Conservation (phyloP, 2,888 invertebrate species). For the Ferrisia virgata region DNA sequence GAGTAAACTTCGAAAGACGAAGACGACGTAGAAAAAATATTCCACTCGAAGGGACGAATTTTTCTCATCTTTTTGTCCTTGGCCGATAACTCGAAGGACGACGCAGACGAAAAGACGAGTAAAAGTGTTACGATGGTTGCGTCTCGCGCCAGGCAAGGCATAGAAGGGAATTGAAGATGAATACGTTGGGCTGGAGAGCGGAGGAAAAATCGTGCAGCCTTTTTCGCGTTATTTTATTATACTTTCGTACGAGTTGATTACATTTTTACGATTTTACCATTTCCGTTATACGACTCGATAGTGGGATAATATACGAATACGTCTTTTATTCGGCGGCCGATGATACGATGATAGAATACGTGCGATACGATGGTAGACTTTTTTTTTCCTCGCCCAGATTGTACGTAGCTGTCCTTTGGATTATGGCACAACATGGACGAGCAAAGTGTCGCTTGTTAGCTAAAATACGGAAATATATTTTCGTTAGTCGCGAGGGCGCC, state of each 20-base stretch:
- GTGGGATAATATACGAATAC: neutral
- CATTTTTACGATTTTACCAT: slow-evolving; percentile 27
- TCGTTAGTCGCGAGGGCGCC: neutral
- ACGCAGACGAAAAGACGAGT: neutral
- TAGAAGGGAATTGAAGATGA: too few relatives aligned
- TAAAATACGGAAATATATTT: neutral
- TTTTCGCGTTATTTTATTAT: neutral
- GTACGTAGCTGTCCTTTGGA: neutral
- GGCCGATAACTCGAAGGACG: neutral
- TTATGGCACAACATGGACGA: neutral
- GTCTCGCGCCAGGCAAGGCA: too few relatives aligned
- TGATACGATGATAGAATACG: slow-evolving; percentile 17
- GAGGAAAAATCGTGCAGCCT: neutral
- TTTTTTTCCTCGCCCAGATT: neutral
- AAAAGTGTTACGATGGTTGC: too few relatives aligned
- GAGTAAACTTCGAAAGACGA: neutral
- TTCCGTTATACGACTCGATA: slow-evolving; percentile 21
- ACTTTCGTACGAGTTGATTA: neutral
- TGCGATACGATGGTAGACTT: neutral
- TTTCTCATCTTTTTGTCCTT: neutral
- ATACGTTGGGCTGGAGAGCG: neutral
- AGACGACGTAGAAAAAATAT: neutral
- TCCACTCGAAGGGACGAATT: neutral
- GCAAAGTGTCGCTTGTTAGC: slow-evolving; percentile 1
- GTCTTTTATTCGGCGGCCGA: neutral